Evolutionary conservation across 2,113 vertebrate genomes (phyloP).

Genomic region (Ornithorhynchus anatinus): DNA sequence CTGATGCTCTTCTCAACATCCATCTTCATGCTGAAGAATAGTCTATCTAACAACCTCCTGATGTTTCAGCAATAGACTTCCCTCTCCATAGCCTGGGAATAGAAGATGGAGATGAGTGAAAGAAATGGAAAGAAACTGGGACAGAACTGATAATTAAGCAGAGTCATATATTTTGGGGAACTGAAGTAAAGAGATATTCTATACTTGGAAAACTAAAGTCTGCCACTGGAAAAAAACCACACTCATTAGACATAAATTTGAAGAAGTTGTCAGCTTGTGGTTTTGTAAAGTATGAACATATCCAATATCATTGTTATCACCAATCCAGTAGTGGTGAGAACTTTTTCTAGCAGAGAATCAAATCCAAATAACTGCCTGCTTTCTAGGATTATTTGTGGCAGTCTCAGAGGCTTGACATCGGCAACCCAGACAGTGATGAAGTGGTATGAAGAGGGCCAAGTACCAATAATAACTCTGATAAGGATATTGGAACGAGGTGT

Average conservation of each 20-base stretch:
- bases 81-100: not conserved
- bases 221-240: not conserved
- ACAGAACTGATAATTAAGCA: not conserved
- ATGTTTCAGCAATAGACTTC: too few species aligned
- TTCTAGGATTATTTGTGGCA: not conserved
- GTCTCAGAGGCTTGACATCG: rapidly evolving
- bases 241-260: slow-evolving; percentile 1
- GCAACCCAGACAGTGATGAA: not conserved
- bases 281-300: not conserved
- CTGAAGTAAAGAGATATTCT: not conserved
- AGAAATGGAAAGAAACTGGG: not conserved
- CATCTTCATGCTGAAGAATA: too few species aligned
- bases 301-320: not conserved
- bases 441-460: not conserved
- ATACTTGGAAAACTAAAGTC: slow-evolving; percentile 1
- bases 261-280: not conserved
- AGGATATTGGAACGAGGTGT: rapidly evolving
- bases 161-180: not conserved
- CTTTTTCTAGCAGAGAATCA: too few species aligned
- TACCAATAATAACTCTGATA: not conserved
- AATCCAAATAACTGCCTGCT: too few species aligned
- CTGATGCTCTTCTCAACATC: too few species aligned
- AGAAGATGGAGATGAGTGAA: not conserved
- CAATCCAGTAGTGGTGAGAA: not conserved
- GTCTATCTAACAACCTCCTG: too few species aligned